These are phyloP conservation scores for Gadopsis bispinosus DNA, from an alignment of 2,797 vertebrate genomes.

Conservation along the genomic window DNA sequence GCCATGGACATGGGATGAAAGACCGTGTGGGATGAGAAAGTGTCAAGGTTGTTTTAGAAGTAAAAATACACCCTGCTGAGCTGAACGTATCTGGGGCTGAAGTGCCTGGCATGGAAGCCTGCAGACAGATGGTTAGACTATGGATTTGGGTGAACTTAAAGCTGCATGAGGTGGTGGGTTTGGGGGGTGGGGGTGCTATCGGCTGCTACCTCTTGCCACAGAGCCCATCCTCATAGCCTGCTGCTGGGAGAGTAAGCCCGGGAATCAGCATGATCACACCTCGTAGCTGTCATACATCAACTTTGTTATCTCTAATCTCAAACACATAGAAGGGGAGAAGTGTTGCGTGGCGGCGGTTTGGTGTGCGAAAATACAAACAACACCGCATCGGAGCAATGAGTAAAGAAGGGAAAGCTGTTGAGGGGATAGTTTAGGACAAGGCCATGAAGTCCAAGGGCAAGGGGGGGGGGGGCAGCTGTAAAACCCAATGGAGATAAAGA, in stretches of 20 bases:
- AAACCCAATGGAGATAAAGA: slow-evolving; percentile 67
- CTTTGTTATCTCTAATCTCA: slow-evolving; percentile 65
- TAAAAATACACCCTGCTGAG: slow-evolving; percentile 48
- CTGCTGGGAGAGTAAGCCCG: slow-evolving; percentile 65
- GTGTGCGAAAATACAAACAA: slow-evolving; percentile 49
- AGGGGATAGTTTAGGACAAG: slow-evolving; percentile 45
- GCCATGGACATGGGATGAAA: slow-evolving; percentile 44
- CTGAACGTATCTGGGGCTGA: slow-evolving; percentile 17
- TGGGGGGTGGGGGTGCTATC: not conserved
- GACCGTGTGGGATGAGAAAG: slow-evolving; percentile 38
- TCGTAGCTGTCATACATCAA: slow-evolving; percentile 52
- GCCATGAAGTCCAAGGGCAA: slow-evolving; percentile 64
- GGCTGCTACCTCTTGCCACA: slow-evolving; percentile 31
- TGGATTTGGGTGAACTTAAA: slow-evolving; percentile 30
- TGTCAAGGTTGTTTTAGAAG: slow-evolving; percentile 64
- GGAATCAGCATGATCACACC: slow-evolving; percentile 77
- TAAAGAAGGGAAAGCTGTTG: slow-evolving; percentile 19
- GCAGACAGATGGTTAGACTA: slow-evolving; percentile 36
- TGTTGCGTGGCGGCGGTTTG: slow-evolving; percentile 35
- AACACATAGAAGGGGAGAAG: slow-evolving; percentile 25
- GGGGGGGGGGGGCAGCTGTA: slow-evolving; percentile 45
- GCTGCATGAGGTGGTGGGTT: slow-evolving; percentile 18
- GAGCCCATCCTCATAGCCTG: slow-evolving; percentile 48
- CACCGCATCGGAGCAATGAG: slow-evolving; percentile 4
- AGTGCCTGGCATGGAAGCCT: slow-evolving; percentile 26